phyloP scores from a whole-genome alignment of 2,888 invertebrate genomes.

The Philhelius pedissequus region DNA sequence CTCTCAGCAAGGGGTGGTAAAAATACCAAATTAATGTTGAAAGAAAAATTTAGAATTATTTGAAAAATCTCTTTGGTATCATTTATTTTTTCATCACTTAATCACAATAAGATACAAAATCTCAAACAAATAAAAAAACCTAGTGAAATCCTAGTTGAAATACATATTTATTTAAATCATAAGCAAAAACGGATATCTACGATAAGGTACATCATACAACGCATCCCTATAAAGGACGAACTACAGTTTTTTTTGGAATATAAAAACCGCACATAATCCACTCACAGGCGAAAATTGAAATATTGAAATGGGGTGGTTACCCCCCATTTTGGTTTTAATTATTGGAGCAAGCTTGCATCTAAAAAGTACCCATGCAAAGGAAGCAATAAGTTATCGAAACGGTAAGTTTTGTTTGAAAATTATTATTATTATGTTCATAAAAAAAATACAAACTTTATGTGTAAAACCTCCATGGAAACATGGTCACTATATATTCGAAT shows the following conservation, averaged over 20 bases:
- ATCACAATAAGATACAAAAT: conserved; percentile 8
- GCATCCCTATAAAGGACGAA: background rate
- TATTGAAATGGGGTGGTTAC: conserved; percentile 73
- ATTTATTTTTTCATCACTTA: conserved; percentile 1
- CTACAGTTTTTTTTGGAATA: conserved; percentile 1
- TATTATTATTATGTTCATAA: background rate
- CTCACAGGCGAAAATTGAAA: conserved; percentile 20
- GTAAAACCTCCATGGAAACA: no score
- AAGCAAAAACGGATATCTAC: conserved; percentile 8
- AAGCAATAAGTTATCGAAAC: conserved; percentile 53
- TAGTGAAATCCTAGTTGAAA: background rate
- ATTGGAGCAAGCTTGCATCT: conserved; percentile 57
- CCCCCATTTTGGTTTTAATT: conserved; percentile 70
- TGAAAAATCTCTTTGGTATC: background rate
- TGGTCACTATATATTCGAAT: no score
- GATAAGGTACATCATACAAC: background rate
- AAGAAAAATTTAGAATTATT: background rate
- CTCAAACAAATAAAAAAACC: background rate
- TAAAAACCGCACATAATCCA: conserved; percentile 20
- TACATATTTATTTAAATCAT: background rate
- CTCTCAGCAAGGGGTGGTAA: conserved; percentile 21
- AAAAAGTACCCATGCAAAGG: conserved; percentile 41
- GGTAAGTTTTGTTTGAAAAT: conserved; percentile 44
- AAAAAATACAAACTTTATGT: no score
- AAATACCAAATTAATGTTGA: background rate